Evolutionary conservation across 1,140 invertebrate species (phyloP).

Genomic region (Drosophila lini): DNA sequence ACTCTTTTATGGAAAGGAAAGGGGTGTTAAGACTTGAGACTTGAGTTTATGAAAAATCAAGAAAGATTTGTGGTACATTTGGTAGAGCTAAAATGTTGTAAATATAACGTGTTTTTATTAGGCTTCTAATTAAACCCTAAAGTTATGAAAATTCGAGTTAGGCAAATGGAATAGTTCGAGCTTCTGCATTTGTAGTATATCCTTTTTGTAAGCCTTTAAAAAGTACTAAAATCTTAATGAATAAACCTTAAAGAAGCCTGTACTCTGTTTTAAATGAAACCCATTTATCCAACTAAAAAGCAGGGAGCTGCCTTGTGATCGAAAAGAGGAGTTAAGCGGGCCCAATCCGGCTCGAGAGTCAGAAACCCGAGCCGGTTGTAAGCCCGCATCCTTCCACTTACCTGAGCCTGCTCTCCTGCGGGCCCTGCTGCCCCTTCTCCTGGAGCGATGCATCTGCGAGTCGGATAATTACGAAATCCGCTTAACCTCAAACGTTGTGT

Average conservation of each 20-base stretch:
- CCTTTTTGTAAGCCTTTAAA: background rate
- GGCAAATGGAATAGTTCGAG: too few species aligned
- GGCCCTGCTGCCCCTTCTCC: background rate
- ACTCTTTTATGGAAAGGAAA: background rate
- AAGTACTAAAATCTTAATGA: background rate
- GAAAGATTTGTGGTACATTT: too few species aligned
- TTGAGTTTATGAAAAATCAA: too few species aligned
- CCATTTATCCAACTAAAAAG: constrained; percentile 3
- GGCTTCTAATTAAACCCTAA: too few species aligned
- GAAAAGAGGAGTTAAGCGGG: constrained; percentile 35
- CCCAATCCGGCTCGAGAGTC: constrained; percentile 21
- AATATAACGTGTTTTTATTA: too few species aligned
- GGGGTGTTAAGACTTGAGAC: background rate
- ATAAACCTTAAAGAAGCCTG: background rate
- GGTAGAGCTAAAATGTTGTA: too few species aligned
- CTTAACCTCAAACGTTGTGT: constrained; percentile 83
- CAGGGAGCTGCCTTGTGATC: constrained; percentile 22
- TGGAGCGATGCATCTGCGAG: constrained; percentile 49
- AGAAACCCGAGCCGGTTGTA: constrained; percentile 37
- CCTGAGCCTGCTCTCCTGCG: constrained; percentile 8
- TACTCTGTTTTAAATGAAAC: background rate
- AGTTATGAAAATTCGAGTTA: too few species aligned
- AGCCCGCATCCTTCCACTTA: constrained; percentile 38
- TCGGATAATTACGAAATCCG: constrained; percentile 82
- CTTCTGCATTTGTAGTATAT: too few species aligned